Evolutionary conservation across 35 echinoderm and acorn worm species (phyloP).

Genomic region (Nesometra sesokonis): DNA sequence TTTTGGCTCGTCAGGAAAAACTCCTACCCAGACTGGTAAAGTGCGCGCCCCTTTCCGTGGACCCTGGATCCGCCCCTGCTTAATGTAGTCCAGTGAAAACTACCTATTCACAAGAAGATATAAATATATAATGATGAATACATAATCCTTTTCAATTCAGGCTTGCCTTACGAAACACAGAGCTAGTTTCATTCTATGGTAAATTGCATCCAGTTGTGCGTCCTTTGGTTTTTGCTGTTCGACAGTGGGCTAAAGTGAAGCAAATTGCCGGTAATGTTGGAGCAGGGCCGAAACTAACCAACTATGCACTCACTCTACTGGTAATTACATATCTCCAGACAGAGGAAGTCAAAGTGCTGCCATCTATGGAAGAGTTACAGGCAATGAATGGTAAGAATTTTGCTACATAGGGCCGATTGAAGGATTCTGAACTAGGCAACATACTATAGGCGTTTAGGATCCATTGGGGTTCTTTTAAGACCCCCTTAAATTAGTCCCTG

Average conservation of each 20-base stretch:
- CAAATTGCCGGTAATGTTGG: constrained; percentile 58
- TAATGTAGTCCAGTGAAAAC: no score
- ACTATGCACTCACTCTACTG: constrained; percentile 80
- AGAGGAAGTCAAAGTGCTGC: constrained; percentile 32
- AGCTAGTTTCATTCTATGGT: constrained; percentile 76
- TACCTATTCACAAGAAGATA: no score
- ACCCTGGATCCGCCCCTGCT: no score
- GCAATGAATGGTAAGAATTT: constrained; percentile 16
- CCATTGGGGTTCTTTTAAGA: no score
- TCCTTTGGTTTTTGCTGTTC: constrained; percentile 43
- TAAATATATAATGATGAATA: no score
- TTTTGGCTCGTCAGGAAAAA: no score
- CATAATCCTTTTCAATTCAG: constrained; percentile 4
- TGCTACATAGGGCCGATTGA: no score
- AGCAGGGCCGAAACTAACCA: constrained; percentile 72
- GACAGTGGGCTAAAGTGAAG: constrained; percentile 61
- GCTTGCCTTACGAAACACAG: constrained; percentile 71
- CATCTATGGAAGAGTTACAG: constrained; percentile 44
- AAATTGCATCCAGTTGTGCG: constrained; percentile 24
- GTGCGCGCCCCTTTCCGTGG: no score
- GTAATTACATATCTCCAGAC: constrained; percentile 64
- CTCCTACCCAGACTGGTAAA: no score
- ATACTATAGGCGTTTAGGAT: no score
- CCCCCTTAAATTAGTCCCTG: no score
- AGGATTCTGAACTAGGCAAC: no score